Conservation (phyloP, 2,888 invertebrate genomes). For the Danaus chrysippus region DNA sequence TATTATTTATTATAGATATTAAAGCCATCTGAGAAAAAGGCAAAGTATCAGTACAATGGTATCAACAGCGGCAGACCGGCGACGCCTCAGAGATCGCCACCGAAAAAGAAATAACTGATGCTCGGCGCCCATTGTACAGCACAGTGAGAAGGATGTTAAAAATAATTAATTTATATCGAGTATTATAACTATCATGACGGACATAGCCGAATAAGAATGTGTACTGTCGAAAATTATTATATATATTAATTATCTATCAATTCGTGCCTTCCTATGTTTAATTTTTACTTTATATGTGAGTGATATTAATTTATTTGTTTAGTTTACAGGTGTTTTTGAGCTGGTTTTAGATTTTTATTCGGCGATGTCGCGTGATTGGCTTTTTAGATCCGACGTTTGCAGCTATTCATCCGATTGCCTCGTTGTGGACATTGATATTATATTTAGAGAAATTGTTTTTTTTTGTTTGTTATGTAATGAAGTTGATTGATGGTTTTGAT, state of each 20-base stretch:
- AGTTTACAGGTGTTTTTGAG: slow-evolving; percentile 59
- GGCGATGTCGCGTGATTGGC: slow-evolving; percentile 66
- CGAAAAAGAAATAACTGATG: slow-evolving; percentile 84
- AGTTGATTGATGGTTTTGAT: slow-evolving; percentile 60
- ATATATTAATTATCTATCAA: slow-evolving; percentile 68
- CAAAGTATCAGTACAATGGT: slow-evolving; percentile 97
- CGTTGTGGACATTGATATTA: slow-evolving; percentile 40
- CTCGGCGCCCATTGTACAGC: slow-evolving; percentile 73
- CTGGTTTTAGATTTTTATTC: slow-evolving; percentile 46
- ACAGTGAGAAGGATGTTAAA: slow-evolving; percentile 76
- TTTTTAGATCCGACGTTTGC: slow-evolving; percentile 63
- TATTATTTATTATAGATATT: slow-evolving; percentile 85
- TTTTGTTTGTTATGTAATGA: slow-evolving; percentile 48
- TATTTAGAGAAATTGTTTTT: slow-evolving; percentile 45
- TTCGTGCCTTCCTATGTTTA: slow-evolving; percentile 76
- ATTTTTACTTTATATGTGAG: slow-evolving; percentile 68
- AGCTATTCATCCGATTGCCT: slow-evolving; percentile 54
- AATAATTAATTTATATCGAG: slow-evolving; percentile 74
- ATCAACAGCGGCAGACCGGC: slow-evolving; percentile 92
- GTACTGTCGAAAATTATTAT: slow-evolving; percentile 40
- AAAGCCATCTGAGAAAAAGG: slow-evolving; percentile 99
- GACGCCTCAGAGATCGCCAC: slow-evolving; percentile 89
- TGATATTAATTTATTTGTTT: slow-evolving; percentile 76
- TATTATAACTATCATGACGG: slow-evolving; percentile 68
- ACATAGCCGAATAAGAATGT: slow-evolving; percentile 67